phyloP scores from a whole-genome alignment of 2,797 vertebrate species.

The Chaunax sp. region DNA sequence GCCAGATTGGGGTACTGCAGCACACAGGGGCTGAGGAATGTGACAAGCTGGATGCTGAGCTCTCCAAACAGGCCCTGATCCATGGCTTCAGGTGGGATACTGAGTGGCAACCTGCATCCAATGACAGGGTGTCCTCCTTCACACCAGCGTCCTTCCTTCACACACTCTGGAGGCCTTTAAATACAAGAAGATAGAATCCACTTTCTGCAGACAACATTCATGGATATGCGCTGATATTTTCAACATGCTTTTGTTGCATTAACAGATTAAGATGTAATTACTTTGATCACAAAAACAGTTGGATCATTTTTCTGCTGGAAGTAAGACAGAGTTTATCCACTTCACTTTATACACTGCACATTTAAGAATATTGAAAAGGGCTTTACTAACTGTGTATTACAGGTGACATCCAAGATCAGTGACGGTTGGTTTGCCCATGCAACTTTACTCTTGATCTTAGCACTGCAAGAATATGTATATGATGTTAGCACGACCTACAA shows the following conservation, averaged over 20 bases:
- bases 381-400: constrained; percentile 57
- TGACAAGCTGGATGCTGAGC: constrained; percentile 72
- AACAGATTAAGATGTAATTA: neutral
- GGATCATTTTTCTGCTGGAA: neutral
- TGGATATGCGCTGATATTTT: neutral
- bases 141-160: constrained; percentile 65
- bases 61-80: constrained; percentile 80
- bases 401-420: constrained; percentile 65
- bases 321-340: neutral
- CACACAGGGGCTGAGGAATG: constrained; percentile 80
- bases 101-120: constrained; percentile 69
- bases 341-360: neutral
- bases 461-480: constrained; percentile 51
- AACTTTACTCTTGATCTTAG: constrained; percentile 58
- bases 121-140: constrained; percentile 75
- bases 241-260: neutral
- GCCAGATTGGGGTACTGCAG: constrained; percentile 80
- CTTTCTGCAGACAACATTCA: neutral
- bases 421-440: constrained; percentile 17
- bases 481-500: neutral
- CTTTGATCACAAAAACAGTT: neutral
- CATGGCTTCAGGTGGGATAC: constrained; percentile 76
- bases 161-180: constrained; percentile 67
- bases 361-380: neutral
- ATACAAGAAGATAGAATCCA: constrained; percentile 10